Percentiles rank a stretch among this genome's conserved stretches.
Evolutionary conservation across 1,140 invertebrate species (phyloP).

Genomic region (Physella acuta): DNA sequence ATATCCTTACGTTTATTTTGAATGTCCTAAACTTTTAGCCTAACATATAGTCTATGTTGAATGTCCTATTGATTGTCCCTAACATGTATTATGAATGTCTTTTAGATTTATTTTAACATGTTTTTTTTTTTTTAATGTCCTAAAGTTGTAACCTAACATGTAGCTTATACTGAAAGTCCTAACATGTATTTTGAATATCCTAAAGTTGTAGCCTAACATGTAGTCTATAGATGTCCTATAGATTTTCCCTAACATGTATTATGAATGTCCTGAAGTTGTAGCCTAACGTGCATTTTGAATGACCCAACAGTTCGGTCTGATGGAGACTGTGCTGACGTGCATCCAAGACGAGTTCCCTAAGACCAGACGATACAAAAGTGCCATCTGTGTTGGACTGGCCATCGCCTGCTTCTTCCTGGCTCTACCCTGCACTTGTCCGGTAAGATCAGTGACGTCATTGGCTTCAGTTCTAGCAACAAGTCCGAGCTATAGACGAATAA

Average conservation of each 20-base stretch:
- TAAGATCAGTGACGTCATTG: constrained; percentile 26
- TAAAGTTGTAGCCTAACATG: neutral
- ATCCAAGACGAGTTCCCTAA: constrained; percentile 71
- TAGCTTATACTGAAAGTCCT: no score
- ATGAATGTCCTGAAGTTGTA: neutral
- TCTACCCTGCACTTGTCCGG: constrained; percentile 42
- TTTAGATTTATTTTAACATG: neutral
- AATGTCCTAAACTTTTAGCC: no score
- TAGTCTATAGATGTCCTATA: neutral
- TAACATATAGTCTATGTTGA: no score
- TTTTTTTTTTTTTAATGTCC: neutral
- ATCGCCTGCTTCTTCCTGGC: constrained; percentile 38
- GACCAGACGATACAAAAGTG: constrained; percentile 40
- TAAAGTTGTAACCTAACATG: neutral
- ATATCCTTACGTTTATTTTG: no score
- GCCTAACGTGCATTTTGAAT: neutral
- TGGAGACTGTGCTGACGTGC: constrained; percentile 75
- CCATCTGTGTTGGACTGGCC: constrained; percentile 38
- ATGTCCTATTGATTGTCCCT: no score
- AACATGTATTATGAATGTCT: no score
- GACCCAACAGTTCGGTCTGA: constrained; percentile 59
- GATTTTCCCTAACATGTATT: neutral
- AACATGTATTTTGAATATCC: no score
- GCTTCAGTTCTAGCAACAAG: neutral
- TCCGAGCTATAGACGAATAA: no score